Conservation (phyloP, 2,113 vertebrate genomes). For the Pterocles orientalis region DNA sequence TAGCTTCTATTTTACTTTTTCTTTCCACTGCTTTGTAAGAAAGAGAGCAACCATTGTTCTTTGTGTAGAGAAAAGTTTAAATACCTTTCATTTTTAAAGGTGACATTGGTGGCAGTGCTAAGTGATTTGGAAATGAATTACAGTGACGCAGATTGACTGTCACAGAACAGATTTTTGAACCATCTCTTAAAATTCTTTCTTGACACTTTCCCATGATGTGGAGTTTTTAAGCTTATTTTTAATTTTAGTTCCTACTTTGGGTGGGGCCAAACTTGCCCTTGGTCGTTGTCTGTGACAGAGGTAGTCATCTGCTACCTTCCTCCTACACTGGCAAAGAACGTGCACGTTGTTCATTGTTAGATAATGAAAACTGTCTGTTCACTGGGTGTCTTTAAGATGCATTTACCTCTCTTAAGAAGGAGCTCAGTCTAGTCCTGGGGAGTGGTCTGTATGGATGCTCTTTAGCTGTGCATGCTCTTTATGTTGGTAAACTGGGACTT, state of each 20-base stretch:
- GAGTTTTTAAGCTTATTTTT: not conserved
- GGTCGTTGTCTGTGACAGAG: not conserved
- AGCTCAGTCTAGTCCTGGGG: not conserved
- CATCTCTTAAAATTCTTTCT: not conserved
- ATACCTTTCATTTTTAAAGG: not conserved
- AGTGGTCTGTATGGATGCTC: not conserved
- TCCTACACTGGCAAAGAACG: not conserved
- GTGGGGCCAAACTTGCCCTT: not conserved
- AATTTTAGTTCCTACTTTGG: not conserved
- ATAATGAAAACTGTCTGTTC: not conserved
- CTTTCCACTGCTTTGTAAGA: slow-evolving; percentile 18
- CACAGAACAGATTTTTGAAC: not conserved
- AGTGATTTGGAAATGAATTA: not conserved
- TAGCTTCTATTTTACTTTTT: slow-evolving; percentile 52
- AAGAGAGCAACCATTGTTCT: not conserved
- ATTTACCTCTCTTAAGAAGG: not conserved
- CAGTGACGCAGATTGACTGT: not conserved
- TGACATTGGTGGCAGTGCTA: not conserved
- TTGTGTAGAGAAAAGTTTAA: slow-evolving; percentile 1
- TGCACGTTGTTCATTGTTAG: not conserved
- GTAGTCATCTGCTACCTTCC: not conserved
- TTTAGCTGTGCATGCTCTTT: not conserved
- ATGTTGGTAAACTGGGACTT: not conserved
- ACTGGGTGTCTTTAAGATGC: not conserved
- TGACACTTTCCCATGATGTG: not conserved